These are phyloP conservation scores for Drepana arcuata DNA, from an alignment of 1,140 invertebrate genomes.

Conservation along the genomic window DNA sequence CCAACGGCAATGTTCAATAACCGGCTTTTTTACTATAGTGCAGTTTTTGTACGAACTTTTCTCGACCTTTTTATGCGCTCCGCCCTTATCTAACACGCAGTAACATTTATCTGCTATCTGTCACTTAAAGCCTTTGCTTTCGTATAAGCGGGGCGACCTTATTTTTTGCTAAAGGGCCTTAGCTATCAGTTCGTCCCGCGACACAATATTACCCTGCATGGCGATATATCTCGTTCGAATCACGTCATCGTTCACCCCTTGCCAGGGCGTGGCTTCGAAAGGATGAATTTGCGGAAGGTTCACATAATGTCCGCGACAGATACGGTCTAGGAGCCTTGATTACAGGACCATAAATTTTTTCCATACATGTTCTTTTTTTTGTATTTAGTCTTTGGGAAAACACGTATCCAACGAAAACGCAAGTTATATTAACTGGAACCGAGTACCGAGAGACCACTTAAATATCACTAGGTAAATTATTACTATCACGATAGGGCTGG, in stretches of 20 bases:
- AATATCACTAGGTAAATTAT: too few species aligned
- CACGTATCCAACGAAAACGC: not conserved
- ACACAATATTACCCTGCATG: slow-evolving; percentile 59
- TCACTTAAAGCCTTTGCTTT: slow-evolving; percentile 61
- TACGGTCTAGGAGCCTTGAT: too few species aligned
- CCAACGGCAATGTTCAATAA: slow-evolving; percentile 19
- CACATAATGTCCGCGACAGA: slow-evolving; percentile 21
- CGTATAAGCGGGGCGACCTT: slow-evolving; percentile 61
- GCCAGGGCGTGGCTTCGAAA: slow-evolving; percentile 40
- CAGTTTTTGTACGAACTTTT: slow-evolving; percentile 23
- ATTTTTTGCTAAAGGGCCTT: slow-evolving; percentile 58
- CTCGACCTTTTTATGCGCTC: slow-evolving; percentile 31
- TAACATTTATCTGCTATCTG: slow-evolving; percentile 64
- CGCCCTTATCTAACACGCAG: slow-evolving; percentile 45
- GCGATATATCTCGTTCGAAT: slow-evolving; percentile 57
- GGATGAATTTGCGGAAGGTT: slow-evolving; percentile 29
- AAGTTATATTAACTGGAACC: slow-evolving; percentile 5
- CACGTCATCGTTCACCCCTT: slow-evolving; percentile 54
- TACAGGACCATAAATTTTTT: too few species aligned
- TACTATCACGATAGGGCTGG: too few species aligned
- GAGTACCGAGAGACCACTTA: too few species aligned
- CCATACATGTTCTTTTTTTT: too few species aligned
- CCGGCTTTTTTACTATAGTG: slow-evolving; percentile 7
- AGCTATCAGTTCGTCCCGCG: slow-evolving; percentile 54
- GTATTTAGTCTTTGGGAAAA: not conserved